Percentiles rank a stretch among this genome's conserved stretches.
Conservation (phyloP, 2,888 invertebrate species). For the Sphaerophoria taeniata region DNA sequence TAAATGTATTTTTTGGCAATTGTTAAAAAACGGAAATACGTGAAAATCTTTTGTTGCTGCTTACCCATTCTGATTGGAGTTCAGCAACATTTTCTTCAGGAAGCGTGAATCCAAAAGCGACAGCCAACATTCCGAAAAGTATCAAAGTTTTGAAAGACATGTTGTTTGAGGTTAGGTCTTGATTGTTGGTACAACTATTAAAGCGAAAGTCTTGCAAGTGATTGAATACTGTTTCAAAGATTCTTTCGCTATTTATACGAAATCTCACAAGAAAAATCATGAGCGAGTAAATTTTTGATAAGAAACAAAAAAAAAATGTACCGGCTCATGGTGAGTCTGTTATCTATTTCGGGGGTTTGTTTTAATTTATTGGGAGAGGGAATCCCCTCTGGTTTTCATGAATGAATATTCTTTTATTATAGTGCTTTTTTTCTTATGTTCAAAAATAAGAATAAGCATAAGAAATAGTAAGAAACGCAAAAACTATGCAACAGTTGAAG, state of each 20-base stretch:
- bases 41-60: background rate
- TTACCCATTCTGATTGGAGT: constrained; percentile 8
- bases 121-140: constrained; percentile 24
- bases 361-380: background rate
- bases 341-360: background rate
- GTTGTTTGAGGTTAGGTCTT: background rate
- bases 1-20: background rate
- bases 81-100: constrained; percentile 12
- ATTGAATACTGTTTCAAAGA: too few species aligned
- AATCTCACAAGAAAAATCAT: background rate
- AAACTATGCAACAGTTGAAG: too few species aligned
- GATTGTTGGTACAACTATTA: too few species aligned
- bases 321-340: too few species aligned
- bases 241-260: background rate
- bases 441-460: too few species aligned
- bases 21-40: background rate
- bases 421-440: too few species aligned
- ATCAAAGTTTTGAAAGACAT: constrained; percentile 33
- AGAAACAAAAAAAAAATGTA: background rate
- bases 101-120: constrained; percentile 33
- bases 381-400: background rate
- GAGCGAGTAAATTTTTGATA: background rate
- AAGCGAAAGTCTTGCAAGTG: too few species aligned
- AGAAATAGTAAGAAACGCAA: too few species aligned
- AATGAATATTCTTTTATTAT: too few species aligned